Conservation (phyloP, 1,140 invertebrate species). For the Orussus abietinus region DNA sequence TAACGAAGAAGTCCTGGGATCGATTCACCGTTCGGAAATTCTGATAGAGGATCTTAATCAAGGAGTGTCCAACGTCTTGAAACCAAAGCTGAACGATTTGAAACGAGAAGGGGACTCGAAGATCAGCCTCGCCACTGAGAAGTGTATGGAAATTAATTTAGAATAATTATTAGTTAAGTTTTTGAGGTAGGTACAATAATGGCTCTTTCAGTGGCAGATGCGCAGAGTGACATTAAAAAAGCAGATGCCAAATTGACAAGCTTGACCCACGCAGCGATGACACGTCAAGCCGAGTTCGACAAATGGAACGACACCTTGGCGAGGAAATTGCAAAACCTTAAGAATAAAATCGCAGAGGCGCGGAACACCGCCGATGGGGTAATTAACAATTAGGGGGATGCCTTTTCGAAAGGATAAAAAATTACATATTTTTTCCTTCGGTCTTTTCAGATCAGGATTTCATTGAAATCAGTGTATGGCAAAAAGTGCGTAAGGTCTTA, state of each 20-base stretch:
- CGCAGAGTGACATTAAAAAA: constrained; percentile 56
- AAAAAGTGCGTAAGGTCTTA: constrained; percentile 75
- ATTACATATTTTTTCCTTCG: constrained; percentile 19
- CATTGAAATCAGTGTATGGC: constrained; percentile 60
- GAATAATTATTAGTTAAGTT: constrained; percentile 7
- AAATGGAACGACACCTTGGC: constrained; percentile 60
- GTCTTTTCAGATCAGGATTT: constrained; percentile 70
- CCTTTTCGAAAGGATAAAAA: constrained; percentile 2
- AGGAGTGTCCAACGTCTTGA: constrained; percentile 42
- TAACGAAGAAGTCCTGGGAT: constrained; percentile 26
- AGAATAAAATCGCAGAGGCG: constrained; percentile 71
- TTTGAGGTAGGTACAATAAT: constrained; percentile 5
- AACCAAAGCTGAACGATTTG: constrained; percentile 53
- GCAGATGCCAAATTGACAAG: constrained; percentile 56
- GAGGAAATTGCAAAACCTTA: constrained; percentile 63
- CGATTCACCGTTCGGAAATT: constrained; percentile 46
- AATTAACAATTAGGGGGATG: constrained; percentile 40
- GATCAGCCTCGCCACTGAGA: constrained; percentile 48
- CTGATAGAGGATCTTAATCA: constrained; percentile 45
- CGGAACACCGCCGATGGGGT: constrained; percentile 77
- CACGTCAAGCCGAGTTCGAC: constrained; percentile 58
- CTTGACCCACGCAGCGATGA: constrained; percentile 51
- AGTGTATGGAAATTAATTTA: constrained; percentile 25
- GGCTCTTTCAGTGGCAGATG: constrained; percentile 52
- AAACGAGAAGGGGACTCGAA: constrained; percentile 59